These are phyloP conservation scores for Ptychobarbus kaznakovi DNA, from an alignment of 2,797 vertebrate species.

Conservation along the genomic window DNA sequence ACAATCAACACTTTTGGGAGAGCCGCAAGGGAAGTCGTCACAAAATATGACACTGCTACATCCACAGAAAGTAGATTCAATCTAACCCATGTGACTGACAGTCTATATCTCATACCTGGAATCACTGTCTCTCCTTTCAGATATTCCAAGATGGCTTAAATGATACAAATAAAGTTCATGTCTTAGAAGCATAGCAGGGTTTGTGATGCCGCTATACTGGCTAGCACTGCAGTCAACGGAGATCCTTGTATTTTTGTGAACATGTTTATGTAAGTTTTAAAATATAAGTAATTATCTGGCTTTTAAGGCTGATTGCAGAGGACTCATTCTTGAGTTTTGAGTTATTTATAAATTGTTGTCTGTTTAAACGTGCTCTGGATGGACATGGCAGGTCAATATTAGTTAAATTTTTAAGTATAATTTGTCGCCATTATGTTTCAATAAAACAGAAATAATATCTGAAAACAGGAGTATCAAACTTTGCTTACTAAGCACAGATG, in stretches of 20 bases:
- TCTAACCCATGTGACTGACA: conserved; percentile 52
- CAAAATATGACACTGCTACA: conserved; percentile 27
- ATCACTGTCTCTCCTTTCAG: conserved; percentile 75
- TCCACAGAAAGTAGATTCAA: conserved; percentile 45
- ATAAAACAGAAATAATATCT: background rate
- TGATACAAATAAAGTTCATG: conserved; percentile 73
- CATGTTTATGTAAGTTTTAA: background rate
- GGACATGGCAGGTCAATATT: background rate
- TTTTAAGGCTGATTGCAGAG: background rate
- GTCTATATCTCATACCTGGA: conserved; percentile 75
- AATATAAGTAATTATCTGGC: background rate
- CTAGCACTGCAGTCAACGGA: background rate
- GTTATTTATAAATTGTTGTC: background rate
- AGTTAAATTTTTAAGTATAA: background rate
- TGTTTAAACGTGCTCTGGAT: background rate
- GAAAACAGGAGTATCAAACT: background rate
- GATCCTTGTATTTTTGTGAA: background rate
- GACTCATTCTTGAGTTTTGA: background rate
- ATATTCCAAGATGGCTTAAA: conserved; percentile 80
- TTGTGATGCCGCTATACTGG: background rate
- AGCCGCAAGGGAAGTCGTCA: background rate
- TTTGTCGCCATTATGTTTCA: background rate
- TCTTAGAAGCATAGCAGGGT: conserved; percentile 37
- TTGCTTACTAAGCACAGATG: background rate
- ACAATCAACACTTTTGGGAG: conserved; percentile 4